phyloP scores from a whole-genome alignment of 64 coral and sea anemone species.

The Porites lutea region DNA sequence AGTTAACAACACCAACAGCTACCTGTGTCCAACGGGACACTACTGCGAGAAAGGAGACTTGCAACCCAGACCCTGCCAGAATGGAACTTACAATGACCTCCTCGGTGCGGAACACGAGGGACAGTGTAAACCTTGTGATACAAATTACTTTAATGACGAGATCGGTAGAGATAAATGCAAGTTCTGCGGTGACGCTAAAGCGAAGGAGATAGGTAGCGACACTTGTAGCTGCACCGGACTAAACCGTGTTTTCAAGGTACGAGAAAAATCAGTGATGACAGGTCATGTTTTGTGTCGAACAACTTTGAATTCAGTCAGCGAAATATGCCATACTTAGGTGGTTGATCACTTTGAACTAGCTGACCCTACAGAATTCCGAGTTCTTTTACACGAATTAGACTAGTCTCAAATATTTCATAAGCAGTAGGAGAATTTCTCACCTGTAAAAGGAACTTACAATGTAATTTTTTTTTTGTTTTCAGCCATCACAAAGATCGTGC shows the following conservation, averaged over 20 bases:
- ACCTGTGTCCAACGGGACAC: conserved; percentile 85
- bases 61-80: conserved; percentile 60
- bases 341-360: no score
- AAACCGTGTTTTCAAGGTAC: conserved; percentile 91
- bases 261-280: background rate
- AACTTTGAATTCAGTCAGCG: no score
- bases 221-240: conserved; percentile 86
- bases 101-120: conserved; percentile 51
- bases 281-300: no score
- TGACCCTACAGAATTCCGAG: no score
- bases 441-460: no score
- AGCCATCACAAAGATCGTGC: conserved; percentile 84
- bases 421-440: no score
- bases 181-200: conserved; percentile 74
- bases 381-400: no score
- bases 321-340: no score
- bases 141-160: conserved; percentile 82
- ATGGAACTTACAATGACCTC: conserved; percentile 84
- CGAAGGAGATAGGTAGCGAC: conserved; percentile 66
- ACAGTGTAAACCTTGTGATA: conserved; percentile 75
- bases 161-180: conserved; percentile 80
- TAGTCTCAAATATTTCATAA: no score
- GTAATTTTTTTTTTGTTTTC: background rate
- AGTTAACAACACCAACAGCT: conserved; percentile 78
- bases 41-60: conserved; percentile 84